Conservation (phyloP, 2,888 invertebrate species). For the Epinotia ramella region DNA sequence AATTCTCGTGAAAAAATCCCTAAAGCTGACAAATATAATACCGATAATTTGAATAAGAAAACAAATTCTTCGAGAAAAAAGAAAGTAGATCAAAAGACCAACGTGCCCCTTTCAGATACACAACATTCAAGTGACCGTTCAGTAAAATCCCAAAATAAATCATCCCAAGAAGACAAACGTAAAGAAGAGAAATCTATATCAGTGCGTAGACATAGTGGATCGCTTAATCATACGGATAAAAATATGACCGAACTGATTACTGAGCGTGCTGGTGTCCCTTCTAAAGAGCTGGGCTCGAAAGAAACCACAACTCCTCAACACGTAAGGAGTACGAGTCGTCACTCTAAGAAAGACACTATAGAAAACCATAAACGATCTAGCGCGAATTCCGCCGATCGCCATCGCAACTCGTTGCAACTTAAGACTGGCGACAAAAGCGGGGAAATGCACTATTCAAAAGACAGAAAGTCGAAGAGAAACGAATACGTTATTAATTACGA, state of each 20-base stretch:
- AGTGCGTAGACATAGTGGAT: constrained; percentile 17
- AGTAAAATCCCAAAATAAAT: constrained; percentile 8
- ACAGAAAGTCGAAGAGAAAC: constrained; percentile 62
- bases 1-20: neutral
- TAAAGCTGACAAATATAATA: constrained; percentile 7
- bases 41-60: constrained; percentile 46
- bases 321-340: constrained; percentile 35
- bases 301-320: constrained; percentile 27
- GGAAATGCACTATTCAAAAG: constrained; percentile 51
- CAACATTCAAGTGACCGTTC: constrained; percentile 20
- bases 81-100: constrained; percentile 38
- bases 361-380: constrained; percentile 35
- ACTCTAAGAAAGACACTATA: constrained; percentile 33
- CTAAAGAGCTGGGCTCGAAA: neutral
- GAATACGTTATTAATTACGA: constrained; percentile 81
- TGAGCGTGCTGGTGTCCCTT: constrained; percentile 8
- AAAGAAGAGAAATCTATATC: constrained; percentile 38
- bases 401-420: constrained; percentile 42
- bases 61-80: constrained; percentile 48
- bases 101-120: constrained; percentile 11
- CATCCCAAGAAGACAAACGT: constrained; percentile 42
- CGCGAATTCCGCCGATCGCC: constrained; percentile 39
- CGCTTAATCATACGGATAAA: constrained; percentile 30
- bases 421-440: constrained; percentile 51
- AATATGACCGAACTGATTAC: neutral